Percentiles rank a stretch among this genome's conserved stretches.
These are phyloP conservation scores for Enteromius fasciolatus DNA, from an alignment of 2,797 vertebrate species.

Conservation along the genomic window DNA sequence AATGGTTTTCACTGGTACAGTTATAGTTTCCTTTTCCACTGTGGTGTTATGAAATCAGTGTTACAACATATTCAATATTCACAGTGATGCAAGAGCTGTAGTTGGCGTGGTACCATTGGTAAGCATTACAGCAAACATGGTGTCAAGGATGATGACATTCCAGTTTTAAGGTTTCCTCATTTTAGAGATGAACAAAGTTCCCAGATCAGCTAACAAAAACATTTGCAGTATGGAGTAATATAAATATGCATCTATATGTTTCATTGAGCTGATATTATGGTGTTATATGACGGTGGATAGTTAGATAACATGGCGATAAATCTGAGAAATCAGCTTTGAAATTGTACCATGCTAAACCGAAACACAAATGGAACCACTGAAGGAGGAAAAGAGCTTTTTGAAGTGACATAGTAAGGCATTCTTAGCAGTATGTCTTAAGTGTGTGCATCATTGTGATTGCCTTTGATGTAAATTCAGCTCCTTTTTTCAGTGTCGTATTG, in stretches of 20 bases:
- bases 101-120: background rate
- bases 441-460: slow-evolving; percentile 8
- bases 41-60: background rate
- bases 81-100: background rate
- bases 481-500: background rate
- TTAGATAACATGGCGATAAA: background rate
- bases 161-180: background rate
- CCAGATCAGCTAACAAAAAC: background rate
- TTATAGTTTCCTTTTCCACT: background rate
- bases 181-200: background rate
- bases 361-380: background rate
- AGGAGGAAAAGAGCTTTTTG: background rate
- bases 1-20: background rate
- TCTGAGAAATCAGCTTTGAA: background rate
- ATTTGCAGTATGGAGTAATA: background rate
- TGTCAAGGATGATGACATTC: background rate
- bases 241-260: background rate
- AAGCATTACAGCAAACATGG: background rate
- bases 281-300: background rate
- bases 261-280: background rate
- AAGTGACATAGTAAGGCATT: background rate
- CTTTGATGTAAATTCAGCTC: slow-evolving; percentile 5
- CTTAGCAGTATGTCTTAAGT: background rate
- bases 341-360: background rate
- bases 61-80: background rate